Evolutionary conservation across 2,797 vertebrate genomes (phyloP), one percentile per base, ranked within the genome.

Genomic region (Pteropus rufus): DNA sequence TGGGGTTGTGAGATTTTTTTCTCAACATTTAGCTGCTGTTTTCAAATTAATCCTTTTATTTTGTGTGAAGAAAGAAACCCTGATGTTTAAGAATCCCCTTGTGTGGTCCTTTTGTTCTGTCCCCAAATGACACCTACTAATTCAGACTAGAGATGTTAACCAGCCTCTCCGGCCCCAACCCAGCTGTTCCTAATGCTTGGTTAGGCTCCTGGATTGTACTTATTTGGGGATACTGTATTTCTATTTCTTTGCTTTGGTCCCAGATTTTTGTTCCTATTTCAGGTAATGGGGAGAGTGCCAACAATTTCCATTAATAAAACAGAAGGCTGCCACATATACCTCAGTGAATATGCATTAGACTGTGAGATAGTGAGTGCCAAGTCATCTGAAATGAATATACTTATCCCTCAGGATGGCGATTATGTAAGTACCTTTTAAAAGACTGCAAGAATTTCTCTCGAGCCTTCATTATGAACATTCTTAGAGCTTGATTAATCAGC

Each of bases 251-350:
- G 31, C 54, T 54, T 92, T 29, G 64, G 54, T 76, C 62, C 41
- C 39, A 79, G 24, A 26, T 10, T 64, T 94, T 73, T 75, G 67
- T 95, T 73, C 94, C 49, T 97, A 60, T 96, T 98, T 44, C 92
- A 99, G 99, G 99, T 99, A 92, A 98, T 99, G 98, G 99, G 99
- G 89, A 99, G 97, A 98, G 99, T 99, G 98, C 99, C 99, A 97
- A 99, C 99, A 29, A 99, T 99, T 98, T 99, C 99, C 96, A 99
- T 99, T 98, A 99, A 99, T 98, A 99, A 99, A 98, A 99, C 99
- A 6, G 99, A 99, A 95, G 99, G 99, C 87, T 99, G 99, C 97
- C 99, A 99, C 94, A 98, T 99, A 94, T 99, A 99, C 98, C 98
- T 99, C 98, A 99, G 99, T 70, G 99, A 99, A 91, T 99, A 99